Evolutionary conservation across 2,113 vertebrate genomes (phyloP).

Genomic region (Zosterops lateralis): DNA sequence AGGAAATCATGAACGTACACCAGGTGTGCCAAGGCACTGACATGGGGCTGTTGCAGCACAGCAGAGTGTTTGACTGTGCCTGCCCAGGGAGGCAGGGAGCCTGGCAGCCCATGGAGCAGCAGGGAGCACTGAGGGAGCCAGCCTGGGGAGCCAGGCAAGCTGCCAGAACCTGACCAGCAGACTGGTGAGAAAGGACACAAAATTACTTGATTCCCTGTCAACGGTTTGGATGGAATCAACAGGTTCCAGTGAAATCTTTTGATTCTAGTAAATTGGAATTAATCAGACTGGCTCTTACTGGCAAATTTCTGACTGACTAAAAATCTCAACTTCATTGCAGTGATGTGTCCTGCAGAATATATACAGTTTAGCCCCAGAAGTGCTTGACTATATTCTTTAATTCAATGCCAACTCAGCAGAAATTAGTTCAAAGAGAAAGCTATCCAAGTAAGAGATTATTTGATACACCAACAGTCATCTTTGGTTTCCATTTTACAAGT

Average conservation of each 20-base stretch:
- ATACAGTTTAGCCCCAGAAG: background rate
- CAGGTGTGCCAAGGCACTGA: background rate
- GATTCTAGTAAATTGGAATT: background rate
- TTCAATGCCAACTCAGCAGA: background rate
- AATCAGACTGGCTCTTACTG: background rate
- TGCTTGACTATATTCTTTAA: background rate
- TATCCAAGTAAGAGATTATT: background rate
- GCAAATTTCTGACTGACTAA: background rate
- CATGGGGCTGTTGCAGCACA: background rate
- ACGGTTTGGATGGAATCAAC: background rate
- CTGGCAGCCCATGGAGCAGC: background rate
- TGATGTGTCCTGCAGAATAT: background rate
- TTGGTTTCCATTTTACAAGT: background rate
- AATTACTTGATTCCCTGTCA: background rate
- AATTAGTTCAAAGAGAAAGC: background rate
- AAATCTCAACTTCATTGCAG: background rate
- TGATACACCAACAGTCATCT: background rate
- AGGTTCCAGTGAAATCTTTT: background rate
- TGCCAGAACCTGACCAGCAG: background rate
- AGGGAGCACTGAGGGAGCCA: background rate
- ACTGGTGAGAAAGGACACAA: background rate
- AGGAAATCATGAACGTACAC: rapidly evolving
- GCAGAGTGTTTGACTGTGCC: background rate
- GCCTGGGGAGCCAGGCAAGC: background rate
- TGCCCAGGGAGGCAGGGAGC: background rate